phyloP scores from a whole-genome alignment of 2,888 invertebrate species.

The Galerucella calmariensis region DNA sequence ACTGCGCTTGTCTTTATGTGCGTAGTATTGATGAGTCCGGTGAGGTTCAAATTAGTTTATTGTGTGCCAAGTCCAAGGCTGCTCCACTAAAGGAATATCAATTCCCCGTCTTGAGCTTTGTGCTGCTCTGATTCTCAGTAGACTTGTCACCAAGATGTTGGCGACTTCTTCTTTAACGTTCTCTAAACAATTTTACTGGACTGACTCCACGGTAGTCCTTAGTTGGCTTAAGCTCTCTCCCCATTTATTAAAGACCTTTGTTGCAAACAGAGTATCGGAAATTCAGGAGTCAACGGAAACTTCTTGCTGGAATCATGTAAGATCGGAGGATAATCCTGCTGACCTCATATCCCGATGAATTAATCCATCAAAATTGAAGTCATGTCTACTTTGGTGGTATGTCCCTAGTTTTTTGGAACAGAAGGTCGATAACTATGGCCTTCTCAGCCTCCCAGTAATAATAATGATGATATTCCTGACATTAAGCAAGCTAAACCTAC shows the following conservation, averaged over 20 bases:
- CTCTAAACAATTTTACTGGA: neutral
- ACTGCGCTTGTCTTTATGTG: slow-evolving; percentile 8
- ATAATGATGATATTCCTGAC: neutral
- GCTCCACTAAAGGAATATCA: too few species aligned
- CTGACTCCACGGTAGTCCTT: neutral
- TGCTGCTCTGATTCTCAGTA: too few species aligned
- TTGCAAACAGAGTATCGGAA: too few species aligned
- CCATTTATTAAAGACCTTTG: neutral
- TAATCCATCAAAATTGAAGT: too few species aligned
- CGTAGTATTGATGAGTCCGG: neutral
- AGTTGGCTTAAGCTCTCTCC: neutral
- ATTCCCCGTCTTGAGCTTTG: too few species aligned
- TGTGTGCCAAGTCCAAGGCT: too few species aligned
- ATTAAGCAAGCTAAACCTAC: neutral
- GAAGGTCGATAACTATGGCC: neutral
- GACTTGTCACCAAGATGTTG: neutral
- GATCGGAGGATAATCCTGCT: neutral
- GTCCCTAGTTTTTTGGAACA: neutral
- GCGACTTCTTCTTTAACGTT: neutral
- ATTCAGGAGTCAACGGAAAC: too few species aligned
- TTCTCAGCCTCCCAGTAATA: neutral
- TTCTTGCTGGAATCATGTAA: neutral
- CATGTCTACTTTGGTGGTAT: neutral
- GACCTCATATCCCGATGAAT: too few species aligned
- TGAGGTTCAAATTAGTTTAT: neutral